Conservation (phyloP, 2,797 vertebrate genomes). For the Capromys pilorides region DNA sequence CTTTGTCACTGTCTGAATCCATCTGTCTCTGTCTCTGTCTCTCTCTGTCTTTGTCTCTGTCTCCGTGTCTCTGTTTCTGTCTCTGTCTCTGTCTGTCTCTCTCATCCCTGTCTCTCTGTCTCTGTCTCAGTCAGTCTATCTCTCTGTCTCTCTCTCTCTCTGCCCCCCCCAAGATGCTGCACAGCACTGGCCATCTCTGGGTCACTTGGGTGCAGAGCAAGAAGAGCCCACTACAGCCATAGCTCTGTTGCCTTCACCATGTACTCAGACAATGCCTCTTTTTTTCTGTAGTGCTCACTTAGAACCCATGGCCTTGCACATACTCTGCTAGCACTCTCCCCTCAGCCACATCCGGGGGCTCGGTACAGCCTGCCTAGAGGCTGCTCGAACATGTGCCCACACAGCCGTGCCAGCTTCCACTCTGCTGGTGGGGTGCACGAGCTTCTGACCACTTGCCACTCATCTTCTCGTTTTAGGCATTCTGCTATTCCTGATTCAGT, state of each 20-base stretch:
- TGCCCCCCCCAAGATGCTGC: neutral
- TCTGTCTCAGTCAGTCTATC: too few species aligned
- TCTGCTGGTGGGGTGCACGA: neutral
- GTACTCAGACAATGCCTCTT: neutral
- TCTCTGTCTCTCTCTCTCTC: neutral
- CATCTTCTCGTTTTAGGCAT: conserved; percentile 29
- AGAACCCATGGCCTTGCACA: neutral
- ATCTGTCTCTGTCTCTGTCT: too few species aligned
- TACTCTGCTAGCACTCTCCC: neutral
- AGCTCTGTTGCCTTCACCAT: neutral
- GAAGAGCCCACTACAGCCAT: neutral
- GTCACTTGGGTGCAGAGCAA: neutral
- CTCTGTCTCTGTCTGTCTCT: too few species aligned
- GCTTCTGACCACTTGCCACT: neutral
- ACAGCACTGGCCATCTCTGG: neutral
- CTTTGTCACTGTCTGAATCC: too few species aligned
- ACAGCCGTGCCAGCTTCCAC: neutral
- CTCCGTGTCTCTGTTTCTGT: too few species aligned
- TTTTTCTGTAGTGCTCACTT: neutral
- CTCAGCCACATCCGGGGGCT: neutral
- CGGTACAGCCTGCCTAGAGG: neutral
- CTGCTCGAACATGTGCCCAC: neutral
- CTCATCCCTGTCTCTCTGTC: neutral
- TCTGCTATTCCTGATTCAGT: neutral
- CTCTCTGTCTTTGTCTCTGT: too few species aligned